phyloP scores from a whole-genome alignment of 1,140 invertebrate genomes.

The Vanessa tameamea region DNA sequence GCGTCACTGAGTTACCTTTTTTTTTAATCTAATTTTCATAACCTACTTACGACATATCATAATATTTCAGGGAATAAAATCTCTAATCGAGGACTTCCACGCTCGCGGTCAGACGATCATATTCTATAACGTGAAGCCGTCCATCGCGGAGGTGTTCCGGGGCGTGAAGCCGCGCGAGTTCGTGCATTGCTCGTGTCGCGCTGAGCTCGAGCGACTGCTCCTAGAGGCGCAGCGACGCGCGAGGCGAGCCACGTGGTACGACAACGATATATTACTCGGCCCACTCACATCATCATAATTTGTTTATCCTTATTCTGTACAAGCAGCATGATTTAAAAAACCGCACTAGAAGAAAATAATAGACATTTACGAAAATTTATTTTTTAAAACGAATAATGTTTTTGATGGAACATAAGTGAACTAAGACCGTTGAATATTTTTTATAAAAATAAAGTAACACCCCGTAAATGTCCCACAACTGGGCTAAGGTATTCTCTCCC shows the following conservation, averaged over 20 bases:
- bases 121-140: slow-evolving; percentile 88
- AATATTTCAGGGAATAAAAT: slow-evolving; percentile 84
- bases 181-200: slow-evolving; percentile 83
- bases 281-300: no score
- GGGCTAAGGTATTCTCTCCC: no score
- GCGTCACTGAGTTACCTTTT: no score
- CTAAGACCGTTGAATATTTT: no score
- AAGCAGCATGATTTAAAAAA: no score
- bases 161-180: slow-evolving; percentile 86
- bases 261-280: not conserved
- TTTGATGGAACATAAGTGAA: no score
- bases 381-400: no score
- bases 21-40: no score
- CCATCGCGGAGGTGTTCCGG: slow-evolving; percentile 85
- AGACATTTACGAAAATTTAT: no score
- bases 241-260: not conserved
- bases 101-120: slow-evolving; percentile 86
- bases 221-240: slow-evolving; percentile 46
- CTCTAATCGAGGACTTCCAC: slow-evolving; percentile 87
- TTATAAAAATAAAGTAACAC: no score
- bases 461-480: no score
- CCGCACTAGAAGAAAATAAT: not conserved
- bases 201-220: slow-evolving; percentile 84
- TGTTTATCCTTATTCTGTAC: no score
- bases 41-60: not conserved